Evolutionary conservation across 2,797 vertebrate genomes (phyloP), one percentile per base, ranked within the genome.

Genomic region (Lepilemur septentrionalis): DNA sequence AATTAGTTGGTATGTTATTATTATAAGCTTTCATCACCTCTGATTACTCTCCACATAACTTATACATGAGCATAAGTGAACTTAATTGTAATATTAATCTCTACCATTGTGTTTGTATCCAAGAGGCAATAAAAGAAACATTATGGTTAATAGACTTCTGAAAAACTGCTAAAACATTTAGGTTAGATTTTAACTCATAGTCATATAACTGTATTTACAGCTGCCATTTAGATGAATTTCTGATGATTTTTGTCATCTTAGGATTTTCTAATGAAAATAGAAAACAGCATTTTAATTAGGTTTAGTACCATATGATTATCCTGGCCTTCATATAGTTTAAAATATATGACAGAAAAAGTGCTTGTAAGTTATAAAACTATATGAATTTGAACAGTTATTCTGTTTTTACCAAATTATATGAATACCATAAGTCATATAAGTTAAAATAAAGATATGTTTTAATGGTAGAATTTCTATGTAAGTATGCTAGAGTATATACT

Each of bases 261-360:
- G 17, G 1, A 61, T 93, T 96, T 95, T 92, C 43, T 83, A 90
- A 52, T 57, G 35, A 95, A 96, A 90, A 76, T 61, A 13, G 23
- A 48, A 89, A 95, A 91, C 12, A 95, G 15, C 2, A 41, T 43
- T 95, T 93, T 92, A 89, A 59, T 85, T 91, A 41, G 28, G 25
- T 35, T 79, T 89, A 69, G 3, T 59, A 52, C 2, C 17, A 93
- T 43, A 32, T 35, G 76, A 81, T 32, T 95, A 5, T 91, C 78
- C 35, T 41, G 87, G 9, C 12, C 20, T 85, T 93, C 22, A 15
- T 90, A 50, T n/a, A 63, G 13, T 83, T 84, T 88, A 84, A 83
- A 96, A 92, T 84, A 81, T 93, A 38, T 90, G 7, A 2, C 87
- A 52, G 4, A 85, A 48, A 48, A 75, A 79, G 6, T 38, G 43